phyloP scores from a whole-genome alignment of 1,140 invertebrate genomes.

The Dendrolimus kikuchii region DNA sequence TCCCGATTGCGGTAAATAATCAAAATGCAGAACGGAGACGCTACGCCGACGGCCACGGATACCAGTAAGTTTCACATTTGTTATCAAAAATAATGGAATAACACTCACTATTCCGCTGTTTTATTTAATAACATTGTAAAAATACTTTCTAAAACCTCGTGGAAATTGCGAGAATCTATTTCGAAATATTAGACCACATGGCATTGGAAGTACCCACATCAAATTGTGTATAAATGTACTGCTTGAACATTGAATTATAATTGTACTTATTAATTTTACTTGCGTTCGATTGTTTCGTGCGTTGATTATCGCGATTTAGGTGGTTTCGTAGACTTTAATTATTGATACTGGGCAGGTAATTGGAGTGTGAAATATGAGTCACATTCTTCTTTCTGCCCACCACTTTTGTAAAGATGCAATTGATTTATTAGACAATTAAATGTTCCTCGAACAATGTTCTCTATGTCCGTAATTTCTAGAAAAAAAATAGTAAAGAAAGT shows the following conservation, averaged over 20 bases:
- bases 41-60: slow-evolving; percentile 39
- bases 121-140: slow-evolving; percentile 30
- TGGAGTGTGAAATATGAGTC: slow-evolving; percentile 68
- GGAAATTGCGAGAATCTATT: slow-evolving; percentile 14
- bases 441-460: slow-evolving; percentile 9
- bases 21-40: slow-evolving; percentile 65
- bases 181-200: slow-evolving; percentile 14
- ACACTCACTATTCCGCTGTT: slow-evolving; percentile 36
- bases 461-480: slow-evolving; percentile 2
- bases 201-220: slow-evolving; percentile 46
- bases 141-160: slow-evolving; percentile 16
- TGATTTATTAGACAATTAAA: slow-evolving; percentile 44
- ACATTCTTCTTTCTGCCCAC: slow-evolving; percentile 51
- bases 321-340: slow-evolving; percentile 53
- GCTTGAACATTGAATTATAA: no score
- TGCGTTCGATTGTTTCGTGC: slow-evolving; percentile 54
- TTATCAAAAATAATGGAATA: slow-evolving; percentile 46
- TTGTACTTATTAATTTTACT: slow-evolving; percentile 34
- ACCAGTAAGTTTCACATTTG: slow-evolving; percentile 53
- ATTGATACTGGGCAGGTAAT: slow-evolving; percentile 60
- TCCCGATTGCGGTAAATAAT: slow-evolving; percentile 40
- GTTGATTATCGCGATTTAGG: slow-evolving; percentile 49
- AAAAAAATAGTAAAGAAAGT: neutral
- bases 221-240: slow-evolving; percentile 15
- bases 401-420: slow-evolving; percentile 47